A percentile compares a stretch with the other conserved stretches of the same genome.
These are phyloP conservation scores for Diaprepes abbreviatus DNA, from an alignment of 2,888 invertebrate species.

Conservation along the genomic window DNA sequence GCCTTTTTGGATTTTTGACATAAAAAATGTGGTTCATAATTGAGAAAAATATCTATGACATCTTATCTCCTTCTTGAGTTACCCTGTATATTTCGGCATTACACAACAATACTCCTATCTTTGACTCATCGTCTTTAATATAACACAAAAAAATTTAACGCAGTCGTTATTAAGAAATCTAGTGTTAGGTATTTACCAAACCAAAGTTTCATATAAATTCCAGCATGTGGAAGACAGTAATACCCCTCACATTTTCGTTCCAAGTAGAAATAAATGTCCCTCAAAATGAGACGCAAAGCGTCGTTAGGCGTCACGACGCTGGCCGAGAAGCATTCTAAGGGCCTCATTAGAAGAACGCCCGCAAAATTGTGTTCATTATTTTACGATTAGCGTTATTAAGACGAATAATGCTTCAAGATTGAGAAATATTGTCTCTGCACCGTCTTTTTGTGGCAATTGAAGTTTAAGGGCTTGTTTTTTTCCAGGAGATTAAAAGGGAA, in stretches of 20 bases:
- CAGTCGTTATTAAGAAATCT: no score
- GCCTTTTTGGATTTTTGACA: no score
- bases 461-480: constrained; percentile 39
- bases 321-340: constrained; percentile 57
- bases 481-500: constrained; percentile 33
- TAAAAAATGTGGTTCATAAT: no score
- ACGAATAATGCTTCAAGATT: constrained; percentile 56
- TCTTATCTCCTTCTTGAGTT: no score
- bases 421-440: constrained; percentile 48
- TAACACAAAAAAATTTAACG: no score
- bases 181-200: constrained; percentile 6
- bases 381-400: constrained; percentile 60
- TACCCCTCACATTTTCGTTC: constrained; percentile 37
- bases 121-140: no score
- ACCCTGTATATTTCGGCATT: no score
- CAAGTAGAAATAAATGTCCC: constrained; percentile 43
- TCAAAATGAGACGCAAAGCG: constrained; percentile 35
- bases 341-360: constrained; percentile 61
- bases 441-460: constrained; percentile 44
- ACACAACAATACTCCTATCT: no score
- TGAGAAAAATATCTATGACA: no score
- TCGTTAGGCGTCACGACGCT: constrained; percentile 45
- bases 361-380: constrained; percentile 62
- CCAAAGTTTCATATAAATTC: constrained; percentile 36
- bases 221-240: constrained; percentile 24